These are phyloP conservation scores for Carapus acus DNA, from an alignment of 2,797 vertebrate species.

Conservation along the genomic window DNA sequence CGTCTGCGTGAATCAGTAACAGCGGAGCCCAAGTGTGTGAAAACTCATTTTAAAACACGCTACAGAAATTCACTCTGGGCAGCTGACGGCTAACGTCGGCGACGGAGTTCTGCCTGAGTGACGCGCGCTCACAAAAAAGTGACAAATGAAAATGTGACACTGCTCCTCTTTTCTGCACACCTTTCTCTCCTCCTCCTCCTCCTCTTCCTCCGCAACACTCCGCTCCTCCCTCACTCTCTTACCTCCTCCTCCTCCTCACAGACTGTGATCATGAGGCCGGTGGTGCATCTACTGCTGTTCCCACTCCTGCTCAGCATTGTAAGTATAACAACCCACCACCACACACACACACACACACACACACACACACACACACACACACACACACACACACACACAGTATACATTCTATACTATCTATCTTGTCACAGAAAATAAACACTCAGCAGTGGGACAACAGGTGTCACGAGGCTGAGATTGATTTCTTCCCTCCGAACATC, in stretches of 20 bases:
- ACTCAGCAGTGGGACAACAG: too few relatives aligned
- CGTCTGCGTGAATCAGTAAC: conserved; percentile 37
- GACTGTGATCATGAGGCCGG: conserved; percentile 60
- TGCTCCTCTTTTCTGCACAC: conserved; percentile 16
- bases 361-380: background rate
- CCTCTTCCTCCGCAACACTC: conserved; percentile 15
- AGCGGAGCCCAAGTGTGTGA: background rate
- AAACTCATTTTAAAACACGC: too few relatives aligned
- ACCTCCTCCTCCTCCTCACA: conserved; percentile 27
- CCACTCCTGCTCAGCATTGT: conserved; percentile 61
- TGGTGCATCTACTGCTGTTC: conserved; percentile 64
- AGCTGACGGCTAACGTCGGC: conserved; percentile 7
- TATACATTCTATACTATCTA: too few relatives aligned
- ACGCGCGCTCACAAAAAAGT: conserved; percentile 1
- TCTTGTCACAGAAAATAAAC: too few relatives aligned
- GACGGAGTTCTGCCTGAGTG: background rate
- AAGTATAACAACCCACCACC: conserved; percentile 50
- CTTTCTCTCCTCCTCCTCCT: conserved; percentile 21
- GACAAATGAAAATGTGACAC: background rate
- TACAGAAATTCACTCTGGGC: too few relatives aligned
- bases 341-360: background rate
- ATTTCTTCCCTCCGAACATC: too few relatives aligned
- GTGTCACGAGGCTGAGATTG: too few relatives aligned
- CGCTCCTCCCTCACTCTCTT: conserved; percentile 8
- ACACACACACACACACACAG: background rate